Conservation (phyloP, 2,888 invertebrate species). For the Amiota communis region DNA sequence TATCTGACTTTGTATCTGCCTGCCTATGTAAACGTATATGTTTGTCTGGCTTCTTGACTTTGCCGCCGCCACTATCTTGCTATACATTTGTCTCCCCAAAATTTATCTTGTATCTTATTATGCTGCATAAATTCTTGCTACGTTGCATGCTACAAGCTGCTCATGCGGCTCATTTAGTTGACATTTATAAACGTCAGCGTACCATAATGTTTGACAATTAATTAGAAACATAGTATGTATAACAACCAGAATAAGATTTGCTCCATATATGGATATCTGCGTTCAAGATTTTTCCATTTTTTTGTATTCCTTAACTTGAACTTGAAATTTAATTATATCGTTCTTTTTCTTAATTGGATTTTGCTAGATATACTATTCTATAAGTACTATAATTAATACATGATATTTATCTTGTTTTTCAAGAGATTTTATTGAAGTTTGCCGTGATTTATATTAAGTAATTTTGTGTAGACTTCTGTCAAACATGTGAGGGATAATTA, state of each 20-base stretch:
- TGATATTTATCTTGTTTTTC: constrained; percentile 26
- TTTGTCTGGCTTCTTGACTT: too few relatives aligned
- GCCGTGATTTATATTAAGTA: background rate
- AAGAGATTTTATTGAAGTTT: constrained; percentile 5
- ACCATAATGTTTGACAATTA: constrained; percentile 66
- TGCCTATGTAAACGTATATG: too few relatives aligned
- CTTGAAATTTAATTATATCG: constrained; percentile 23
- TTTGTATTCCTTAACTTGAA: constrained; percentile 2
- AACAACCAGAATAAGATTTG: constrained; percentile 20
- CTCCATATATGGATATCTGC: constrained; percentile 11
- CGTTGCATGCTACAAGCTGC: constrained; percentile 44
- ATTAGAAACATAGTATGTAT: constrained; percentile 46
- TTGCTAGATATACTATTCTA: background rate
- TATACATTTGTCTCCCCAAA: background rate
- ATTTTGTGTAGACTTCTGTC: background rate
- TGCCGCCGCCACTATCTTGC: too few relatives aligned
- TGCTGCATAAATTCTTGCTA: constrained; percentile 47
- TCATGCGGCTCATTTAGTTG: constrained; percentile 66
- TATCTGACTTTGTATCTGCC: background rate
- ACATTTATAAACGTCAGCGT: constrained; percentile 65
- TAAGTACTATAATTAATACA: constrained; percentile 31
- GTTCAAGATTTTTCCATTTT: background rate
- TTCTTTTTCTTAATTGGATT: constrained; percentile 23
- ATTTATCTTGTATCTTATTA: constrained; percentile 15
- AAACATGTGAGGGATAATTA: background rate